Base-by-base conservation (phyloP, 2,888 invertebrate species). In the Drosophila neotestacea region DNA sequence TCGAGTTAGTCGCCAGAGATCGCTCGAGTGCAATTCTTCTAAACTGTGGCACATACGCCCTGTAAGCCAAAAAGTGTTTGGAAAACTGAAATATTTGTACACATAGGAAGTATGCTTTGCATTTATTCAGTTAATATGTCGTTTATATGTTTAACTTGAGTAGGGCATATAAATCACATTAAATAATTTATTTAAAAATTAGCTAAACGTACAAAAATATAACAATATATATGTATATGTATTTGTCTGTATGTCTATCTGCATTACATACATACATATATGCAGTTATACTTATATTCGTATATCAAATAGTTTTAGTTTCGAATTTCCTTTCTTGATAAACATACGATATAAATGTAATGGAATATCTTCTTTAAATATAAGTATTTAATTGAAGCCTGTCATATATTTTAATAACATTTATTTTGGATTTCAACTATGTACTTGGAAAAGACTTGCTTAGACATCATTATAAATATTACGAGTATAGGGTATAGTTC, bases 121-220 rank as follows among this genome's bases (percentile, higher is more conserved):
- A 77, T 77, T 77, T 72, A 80, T 71, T 77, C 41, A 59, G 28
- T 52, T 60, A 4, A 22, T 47, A 73, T 68, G 60, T 77, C 60
- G 55, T 70, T 65, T 81, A 80, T 86, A 83, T 86, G 73, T 85
- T 70, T 75, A 89, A 88, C 88, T 85, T 72, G 77, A 85, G 59
- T 72, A 70, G 79, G 77, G 85, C 81, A 85, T 89, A 79, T 75
- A 83, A 85, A 89, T 86, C 89, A 89, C 89, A 89, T 78, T 82
- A 78, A 85, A 89, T 85, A 85, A 88, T 78, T 88, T 82, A 73
- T 85, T 89, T 80, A 77, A 81, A 88, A 86, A 86, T 86, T 86
- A 88, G 88, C 89, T 86, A 86, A 89, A 87, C 80, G 88, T 86
- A 86, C 88, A 86, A 86, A 86, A 86, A 86, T 86, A 86, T 86